phyloP scores from a whole-genome alignment of 2,888 invertebrate genomes.

The Drosophila emarginata region DNA sequence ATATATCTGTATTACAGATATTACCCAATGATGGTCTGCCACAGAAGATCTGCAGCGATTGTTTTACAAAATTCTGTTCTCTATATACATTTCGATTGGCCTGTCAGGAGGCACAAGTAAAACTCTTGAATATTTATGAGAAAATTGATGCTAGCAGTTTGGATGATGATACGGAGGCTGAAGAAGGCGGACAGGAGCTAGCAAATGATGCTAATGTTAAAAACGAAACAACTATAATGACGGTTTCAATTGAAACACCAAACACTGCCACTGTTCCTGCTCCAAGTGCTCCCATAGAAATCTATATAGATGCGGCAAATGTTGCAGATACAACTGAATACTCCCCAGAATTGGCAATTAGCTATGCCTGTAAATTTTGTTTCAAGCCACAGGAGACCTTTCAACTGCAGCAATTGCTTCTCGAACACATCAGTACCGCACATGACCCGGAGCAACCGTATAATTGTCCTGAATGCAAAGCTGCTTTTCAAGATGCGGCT shows the following conservation, averaged over 20 bases:
- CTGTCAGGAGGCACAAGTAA: slow-evolving; percentile 76
- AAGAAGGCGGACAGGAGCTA: neutral
- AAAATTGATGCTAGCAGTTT: slow-evolving; percentile 75
- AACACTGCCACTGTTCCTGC: slow-evolving; percentile 68
- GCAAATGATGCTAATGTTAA: neutral
- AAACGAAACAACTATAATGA: slow-evolving; percentile 26
- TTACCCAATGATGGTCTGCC: slow-evolving; percentile 77
- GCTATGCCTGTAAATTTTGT: slow-evolving; percentile 73
- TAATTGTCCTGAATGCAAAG: slow-evolving; percentile 73
- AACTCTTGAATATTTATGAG: slow-evolving; percentile 75
- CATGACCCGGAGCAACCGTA: slow-evolving; percentile 74
- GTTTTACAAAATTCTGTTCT: slow-evolving; percentile 78
- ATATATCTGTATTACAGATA: slow-evolving; percentile 52
- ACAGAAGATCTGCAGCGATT: slow-evolving; percentile 79
- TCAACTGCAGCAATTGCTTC: slow-evolving; percentile 64
- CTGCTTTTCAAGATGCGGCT: slow-evolving; percentile 76
- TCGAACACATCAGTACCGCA: slow-evolving; percentile 67
- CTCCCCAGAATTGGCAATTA: slow-evolving; percentile 51
- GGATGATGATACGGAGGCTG: slow-evolving; percentile 50
- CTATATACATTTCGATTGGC: slow-evolving; percentile 71
- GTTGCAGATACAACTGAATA: slow-evolving; percentile 34
- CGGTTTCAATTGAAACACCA: slow-evolving; percentile 43
- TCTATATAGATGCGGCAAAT: slow-evolving; percentile 44
- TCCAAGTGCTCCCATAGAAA: slow-evolving; percentile 58
- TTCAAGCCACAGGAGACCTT: slow-evolving; percentile 67